These are phyloP conservation scores for Lutraria rhynchaena DNA, from an alignment of 1,140 invertebrate species.

Conservation along the genomic window DNA sequence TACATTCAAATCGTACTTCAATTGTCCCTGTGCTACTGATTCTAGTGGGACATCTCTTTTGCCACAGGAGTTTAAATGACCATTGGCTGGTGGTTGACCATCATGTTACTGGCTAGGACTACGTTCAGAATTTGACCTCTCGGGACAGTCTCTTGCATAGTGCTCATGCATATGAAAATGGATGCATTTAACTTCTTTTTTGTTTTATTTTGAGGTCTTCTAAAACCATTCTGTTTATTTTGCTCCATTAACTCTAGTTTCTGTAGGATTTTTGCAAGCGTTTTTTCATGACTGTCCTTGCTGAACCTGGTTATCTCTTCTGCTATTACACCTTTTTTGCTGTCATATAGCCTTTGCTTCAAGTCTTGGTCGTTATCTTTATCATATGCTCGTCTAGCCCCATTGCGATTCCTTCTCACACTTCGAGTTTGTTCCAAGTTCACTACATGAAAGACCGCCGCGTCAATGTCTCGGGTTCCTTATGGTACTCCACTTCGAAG, in stretches of 20 bases:
- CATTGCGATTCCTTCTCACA: background rate
- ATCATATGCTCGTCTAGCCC: background rate
- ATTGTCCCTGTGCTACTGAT: background rate
- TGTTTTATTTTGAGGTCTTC: background rate
- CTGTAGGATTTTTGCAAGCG: too few relatives aligned
- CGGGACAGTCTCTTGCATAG: background rate
- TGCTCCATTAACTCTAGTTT: too few relatives aligned
- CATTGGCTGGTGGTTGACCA: background rate
- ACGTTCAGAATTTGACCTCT: background rate
- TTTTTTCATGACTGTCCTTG: too few relatives aligned
- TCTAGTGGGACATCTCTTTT: constrained; percentile 4
- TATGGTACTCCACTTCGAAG: background rate
- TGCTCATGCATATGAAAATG: background rate
- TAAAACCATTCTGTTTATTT: background rate
- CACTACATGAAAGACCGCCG: background rate
- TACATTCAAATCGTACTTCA: background rate
- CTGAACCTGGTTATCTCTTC: too few relatives aligned
- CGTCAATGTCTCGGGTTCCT: constrained; percentile 4
- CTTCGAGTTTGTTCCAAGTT: background rate
- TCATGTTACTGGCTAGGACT: background rate
- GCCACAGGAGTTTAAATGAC: constrained; percentile 3
- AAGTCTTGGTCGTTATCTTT: background rate
- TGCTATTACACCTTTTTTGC: too few relatives aligned
- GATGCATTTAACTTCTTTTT: background rate
- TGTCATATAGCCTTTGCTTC: background rate